phyloP scores from a whole-genome alignment of 2,113 vertebrate species.

The Anthoscopus minutus region DNA sequence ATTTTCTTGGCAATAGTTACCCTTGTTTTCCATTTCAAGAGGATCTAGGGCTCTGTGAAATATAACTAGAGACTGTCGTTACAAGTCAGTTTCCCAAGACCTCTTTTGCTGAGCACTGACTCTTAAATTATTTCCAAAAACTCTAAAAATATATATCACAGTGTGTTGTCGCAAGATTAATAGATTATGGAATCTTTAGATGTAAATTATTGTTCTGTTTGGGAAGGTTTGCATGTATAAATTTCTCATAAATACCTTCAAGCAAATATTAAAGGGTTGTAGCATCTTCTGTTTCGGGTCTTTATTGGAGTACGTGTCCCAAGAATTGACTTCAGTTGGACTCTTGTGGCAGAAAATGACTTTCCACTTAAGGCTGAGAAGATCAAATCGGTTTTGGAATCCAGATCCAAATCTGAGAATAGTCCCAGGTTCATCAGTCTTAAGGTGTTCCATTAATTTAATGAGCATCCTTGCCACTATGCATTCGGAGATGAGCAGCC shows the following conservation, averaged over 20 bases:
- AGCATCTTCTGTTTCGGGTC: neutral
- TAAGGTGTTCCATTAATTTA: neutral
- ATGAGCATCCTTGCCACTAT: neutral
- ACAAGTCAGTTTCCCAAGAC: slow-evolving; percentile 37
- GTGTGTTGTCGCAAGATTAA: neutral
- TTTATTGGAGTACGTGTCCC: neutral
- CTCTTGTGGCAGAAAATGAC: neutral
- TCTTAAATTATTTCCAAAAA: slow-evolving; percentile 16
- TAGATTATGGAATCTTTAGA: neutral
- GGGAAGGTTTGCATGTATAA: slow-evolving; percentile 18
- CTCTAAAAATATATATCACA: slow-evolving; percentile 51
- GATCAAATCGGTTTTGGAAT: neutral
- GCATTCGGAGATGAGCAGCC: neutral
- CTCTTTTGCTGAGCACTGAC: neutral
- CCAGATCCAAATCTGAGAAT: neutral
- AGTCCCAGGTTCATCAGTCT: neutral
- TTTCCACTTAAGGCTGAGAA: neutral
- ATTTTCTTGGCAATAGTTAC: slow-evolving; percentile 61
- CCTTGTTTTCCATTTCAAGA: slow-evolving; percentile 22
- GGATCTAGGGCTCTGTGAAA: slow-evolving; percentile 49
- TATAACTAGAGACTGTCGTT: neutral
- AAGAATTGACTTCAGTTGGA: neutral
- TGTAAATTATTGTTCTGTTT: slow-evolving; percentile 26
- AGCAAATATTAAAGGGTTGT: neutral
- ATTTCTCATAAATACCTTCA: neutral